Base-by-base conservation (phyloP, 2,797 vertebrate genomes). In the Lepidocolaptes lacrymiger region DNA sequence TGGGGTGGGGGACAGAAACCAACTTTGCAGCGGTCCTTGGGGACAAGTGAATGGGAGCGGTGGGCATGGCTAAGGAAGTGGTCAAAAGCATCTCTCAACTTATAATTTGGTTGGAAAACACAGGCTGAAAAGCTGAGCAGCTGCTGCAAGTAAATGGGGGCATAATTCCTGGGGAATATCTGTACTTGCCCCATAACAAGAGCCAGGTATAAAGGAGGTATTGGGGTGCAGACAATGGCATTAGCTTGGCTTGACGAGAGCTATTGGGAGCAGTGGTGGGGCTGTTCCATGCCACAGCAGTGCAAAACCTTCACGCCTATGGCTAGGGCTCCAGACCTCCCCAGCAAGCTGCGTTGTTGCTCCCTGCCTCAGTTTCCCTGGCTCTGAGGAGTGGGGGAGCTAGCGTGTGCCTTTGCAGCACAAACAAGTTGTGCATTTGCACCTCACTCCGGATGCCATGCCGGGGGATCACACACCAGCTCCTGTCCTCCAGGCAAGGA, bases 381-480 rank as follows among this genome's bases (percentile, higher is more conserved):
- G 27, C 14, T 58, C 41, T 4, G 2, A 49, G 37, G 19, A 37
- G 4, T 0, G 0, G 14, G 19, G 19, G 3, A 62, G 21, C 7
- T 8, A 3, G 30, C 1, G 0, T 24, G 43, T 62, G 28, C 39
- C 36, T 72, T 34, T 75, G 16, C 78, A 64, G 71, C 51, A n/a
- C 43, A 28, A 41, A 24, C 32, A 51, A 0, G 0, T 9, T 0
- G 0, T n/a, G 13, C 13, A 8, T 74, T 79, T 71, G 16, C 41
- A 23, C 61, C 58, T 49, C 27, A 28, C 41, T 77, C 32, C 0
- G 0, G 3, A 44, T 13, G 7, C 37, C 5, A 2, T 63, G 43
- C 17, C 0, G 0, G 4, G 9, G 52, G 16, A 67, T 54, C 43
- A 75, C 46, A 74, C 32, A 77, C 37, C 37, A 0, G 0, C 34